phyloP scores from a whole-genome alignment of 2,888 invertebrate genomes.

The Anagyrus pseudococci region DNA sequence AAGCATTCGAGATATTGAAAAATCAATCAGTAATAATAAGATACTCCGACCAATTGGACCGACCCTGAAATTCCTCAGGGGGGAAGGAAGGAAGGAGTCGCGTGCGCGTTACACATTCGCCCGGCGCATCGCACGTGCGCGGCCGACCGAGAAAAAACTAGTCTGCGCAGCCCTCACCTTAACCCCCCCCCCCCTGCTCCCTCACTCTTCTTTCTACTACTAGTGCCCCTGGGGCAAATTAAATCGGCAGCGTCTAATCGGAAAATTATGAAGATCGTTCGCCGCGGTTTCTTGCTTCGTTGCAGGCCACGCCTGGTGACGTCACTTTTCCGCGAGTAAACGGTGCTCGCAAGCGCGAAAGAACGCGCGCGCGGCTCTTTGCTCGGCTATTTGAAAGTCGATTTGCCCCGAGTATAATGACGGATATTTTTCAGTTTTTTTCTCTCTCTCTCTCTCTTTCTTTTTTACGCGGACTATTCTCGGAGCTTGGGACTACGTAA shows the following conservation, averaged over 20 bases:
- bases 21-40: neutral
- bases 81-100: neutral
- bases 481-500: too few relatives aligned
- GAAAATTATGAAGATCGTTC: constrained; percentile 4
- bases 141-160: too few relatives aligned
- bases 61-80: constrained; percentile 29
- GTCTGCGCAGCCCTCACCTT: too few relatives aligned
- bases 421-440: too few relatives aligned
- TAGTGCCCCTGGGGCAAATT: constrained; percentile 4
- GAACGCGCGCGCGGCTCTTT: constrained; percentile 34
- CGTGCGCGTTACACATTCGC: neutral
- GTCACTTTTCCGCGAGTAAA: too few relatives aligned
- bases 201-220: too few relatives aligned
- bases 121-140: too few relatives aligned
- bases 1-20: too few relatives aligned
- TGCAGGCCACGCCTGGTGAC: too few relatives aligned
- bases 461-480: neutral
- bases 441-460: neutral
- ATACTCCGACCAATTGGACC: neutral
- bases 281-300: neutral
- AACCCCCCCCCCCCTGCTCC: too few relatives aligned
- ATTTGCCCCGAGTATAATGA: neutral
- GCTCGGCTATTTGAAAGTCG: neutral
- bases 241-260: constrained; percentile 1
- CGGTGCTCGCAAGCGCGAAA: constrained; percentile 33